Evolutionary conservation across 2,113 vertebrate species (phyloP).

Genomic region (Athene cunicularia): DNA sequence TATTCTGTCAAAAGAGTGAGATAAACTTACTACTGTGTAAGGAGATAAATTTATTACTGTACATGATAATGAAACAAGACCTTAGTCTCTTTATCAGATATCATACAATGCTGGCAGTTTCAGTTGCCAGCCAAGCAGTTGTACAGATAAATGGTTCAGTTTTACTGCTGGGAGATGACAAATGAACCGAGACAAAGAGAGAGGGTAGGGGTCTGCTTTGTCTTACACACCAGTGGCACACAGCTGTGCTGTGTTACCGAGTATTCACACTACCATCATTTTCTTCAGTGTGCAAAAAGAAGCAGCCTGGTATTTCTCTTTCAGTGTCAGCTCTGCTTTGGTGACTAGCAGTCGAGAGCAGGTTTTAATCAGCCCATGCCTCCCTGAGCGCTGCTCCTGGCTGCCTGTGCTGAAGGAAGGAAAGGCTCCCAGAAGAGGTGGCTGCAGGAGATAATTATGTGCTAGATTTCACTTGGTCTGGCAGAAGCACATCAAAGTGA

Average conservation of each 20-base stretch:
- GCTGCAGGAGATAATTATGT: not conserved
- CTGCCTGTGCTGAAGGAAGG: not conserved
- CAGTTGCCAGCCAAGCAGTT: not conserved
- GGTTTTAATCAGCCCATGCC: not conserved
- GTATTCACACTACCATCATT: not conserved
- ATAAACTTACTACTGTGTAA: not conserved
- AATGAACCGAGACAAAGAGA: not conserved
- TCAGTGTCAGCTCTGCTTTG: not conserved
- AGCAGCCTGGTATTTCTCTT: not conserved
- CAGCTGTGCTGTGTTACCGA: not conserved
- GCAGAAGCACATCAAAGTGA: not conserved
- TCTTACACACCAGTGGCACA: not conserved
- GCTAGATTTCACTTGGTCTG: not conserved
- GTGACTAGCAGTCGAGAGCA: not conserved
- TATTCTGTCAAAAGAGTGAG: not conserved
- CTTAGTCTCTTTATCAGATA: not conserved
- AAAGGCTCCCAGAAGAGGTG: not conserved
- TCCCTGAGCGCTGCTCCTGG: not conserved
- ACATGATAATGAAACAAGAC: not conserved
- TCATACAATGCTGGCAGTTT: not conserved
- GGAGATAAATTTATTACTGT: not conserved
- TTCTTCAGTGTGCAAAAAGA: not conserved
- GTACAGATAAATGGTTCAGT: not conserved
- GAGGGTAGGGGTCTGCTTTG: not conserved
- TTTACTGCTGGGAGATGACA: not conserved